Evolutionary conservation across 2,113 vertebrate species (phyloP), one percentile per base, ranked within the genome.

Genomic region (Furnarius figulus): DNA sequence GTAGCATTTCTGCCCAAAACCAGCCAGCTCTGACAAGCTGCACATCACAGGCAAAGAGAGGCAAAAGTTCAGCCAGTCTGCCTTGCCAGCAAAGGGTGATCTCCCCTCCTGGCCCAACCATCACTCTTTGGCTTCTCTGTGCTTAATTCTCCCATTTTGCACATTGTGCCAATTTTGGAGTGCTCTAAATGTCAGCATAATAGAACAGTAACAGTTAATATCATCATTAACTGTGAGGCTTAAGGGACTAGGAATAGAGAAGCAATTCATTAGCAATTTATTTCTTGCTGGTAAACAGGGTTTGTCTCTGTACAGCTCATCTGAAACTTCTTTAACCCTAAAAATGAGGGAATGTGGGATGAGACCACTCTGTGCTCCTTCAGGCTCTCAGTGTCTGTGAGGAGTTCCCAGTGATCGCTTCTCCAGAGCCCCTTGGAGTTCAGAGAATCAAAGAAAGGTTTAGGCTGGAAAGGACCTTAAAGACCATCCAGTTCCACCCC

Each of bases 201-300:
- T 42, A 19, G 17, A 84, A 66, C 52, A 93, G 50, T 44, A 90
- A 40, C 49, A 30, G 74, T 89, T 96, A 87, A 94, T 84, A 40
- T 91, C 84, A 93, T 91, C 94, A 84, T 96, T 96, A 95, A 93
- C 92, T 49, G 49, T 39, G 37, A 93, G 74, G 55, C 80, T 89
- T 50, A 78, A 73, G 91, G 93, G 94, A 92, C 74, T 25, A 47
- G 63, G 84, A 95, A 95, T 47, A 74, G 40, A 90, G 85, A 77
- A 81, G 81, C 68, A 75, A 87, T 93, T 96, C 49, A 35, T 96
- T 88, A 91, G 42, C 5, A 5, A 87, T 94, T 85, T 49, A 35
- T 89, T 82, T 70, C 68, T 40, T 50, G 21, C 61, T 90, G 77
- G 67, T 62, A 85, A 93, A 63, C 70, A 59, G 40, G 8, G 4